Percentiles rank a stretch among this genome's conserved stretches.
phyloP scores from a whole-genome alignment of 1,140 invertebrate genomes.

The Sitobion miscanthi region DNA sequence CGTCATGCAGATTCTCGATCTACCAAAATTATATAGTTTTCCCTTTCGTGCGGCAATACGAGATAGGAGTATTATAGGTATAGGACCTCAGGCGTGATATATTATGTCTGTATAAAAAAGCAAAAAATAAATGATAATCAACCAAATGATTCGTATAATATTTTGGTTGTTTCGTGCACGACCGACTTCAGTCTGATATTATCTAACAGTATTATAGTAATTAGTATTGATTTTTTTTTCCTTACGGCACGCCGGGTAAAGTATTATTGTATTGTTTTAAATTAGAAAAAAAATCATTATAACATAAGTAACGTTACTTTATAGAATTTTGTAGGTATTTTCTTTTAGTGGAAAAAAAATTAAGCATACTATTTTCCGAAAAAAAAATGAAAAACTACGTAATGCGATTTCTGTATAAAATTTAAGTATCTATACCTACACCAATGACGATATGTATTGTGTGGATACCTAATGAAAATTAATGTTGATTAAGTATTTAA shows the following conservation, averaged over 20 bases:
- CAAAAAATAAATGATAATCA: too few species aligned
- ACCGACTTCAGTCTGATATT: constrained; percentile 3
- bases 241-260: neutral
- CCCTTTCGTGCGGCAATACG: too few species aligned
- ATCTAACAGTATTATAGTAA: neutral
- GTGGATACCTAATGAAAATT: neutral
- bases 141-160: neutral
- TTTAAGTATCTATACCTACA: neutral
- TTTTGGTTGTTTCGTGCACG: constrained; percentile 28
- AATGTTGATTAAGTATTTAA: neutral
- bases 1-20: too few species aligned
- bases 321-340: neutral
- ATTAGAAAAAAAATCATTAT: neutral
- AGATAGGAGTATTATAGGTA: too few species aligned
- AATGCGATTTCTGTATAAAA: neutral
- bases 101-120: too few species aligned
- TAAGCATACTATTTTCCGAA: neutral
- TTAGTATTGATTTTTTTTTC: neutral
- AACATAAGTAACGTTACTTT: neutral
- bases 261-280: constrained; percentile 6
- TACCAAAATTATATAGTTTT: too few species aligned
- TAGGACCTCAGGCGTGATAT: too few species aligned
- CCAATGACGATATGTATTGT: neutral
- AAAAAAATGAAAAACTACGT: neutral
- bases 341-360: neutral